Percentiles rank a stretch among this genome's conserved stretches.
Evolutionary conservation across 92 coral and sea anemone genomes (phyloP).

Genomic region (Epizoanthus ramosus): DNA sequence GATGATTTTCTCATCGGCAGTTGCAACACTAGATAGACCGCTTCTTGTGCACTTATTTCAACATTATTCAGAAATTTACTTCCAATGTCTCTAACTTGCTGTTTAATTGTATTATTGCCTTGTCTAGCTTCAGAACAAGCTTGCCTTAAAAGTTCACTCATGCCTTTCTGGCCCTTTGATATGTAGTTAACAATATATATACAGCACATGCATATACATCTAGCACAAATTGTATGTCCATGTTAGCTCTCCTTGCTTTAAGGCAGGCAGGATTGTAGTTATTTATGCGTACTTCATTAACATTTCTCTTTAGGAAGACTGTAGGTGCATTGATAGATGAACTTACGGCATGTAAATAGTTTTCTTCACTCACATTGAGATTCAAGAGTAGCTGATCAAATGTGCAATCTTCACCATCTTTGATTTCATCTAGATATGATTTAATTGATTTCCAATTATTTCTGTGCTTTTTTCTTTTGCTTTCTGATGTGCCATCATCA

Average conservation of each 20-base stretch:
- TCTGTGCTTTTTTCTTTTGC: slow-evolving; percentile 50
- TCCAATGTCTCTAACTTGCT: slow-evolving; percentile 62
- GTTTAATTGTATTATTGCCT: slow-evolving; percentile 47
- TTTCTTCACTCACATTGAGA: slow-evolving; percentile 51
- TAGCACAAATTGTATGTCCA: slow-evolving; percentile 52
- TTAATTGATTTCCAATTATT: slow-evolving; percentile 60
- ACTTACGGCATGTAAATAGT: slow-evolving; percentile 59
- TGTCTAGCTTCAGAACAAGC: slow-evolving; percentile 56
- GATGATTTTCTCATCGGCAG: slow-evolving; percentile 67
- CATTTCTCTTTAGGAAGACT: slow-evolving; percentile 43
- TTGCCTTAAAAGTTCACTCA: slow-evolving; percentile 45
- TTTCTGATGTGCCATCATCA: slow-evolving; percentile 39
- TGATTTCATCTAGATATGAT: slow-evolving; percentile 46
- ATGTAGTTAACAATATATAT: slow-evolving; percentile 42
- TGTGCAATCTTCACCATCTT: slow-evolving; percentile 53
- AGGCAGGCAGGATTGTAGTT: slow-evolving; percentile 57
- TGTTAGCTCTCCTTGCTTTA: slow-evolving; percentile 56
- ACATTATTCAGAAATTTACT: slow-evolving; percentile 69
- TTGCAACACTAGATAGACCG: slow-evolving; percentile 62
- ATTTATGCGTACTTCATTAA: slow-evolving; percentile 43
- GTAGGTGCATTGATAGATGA: slow-evolving; percentile 48
- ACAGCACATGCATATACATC: slow-evolving; percentile 63
- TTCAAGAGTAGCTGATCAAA: slow-evolving; percentile 58
- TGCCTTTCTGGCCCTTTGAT: slow-evolving; percentile 51
- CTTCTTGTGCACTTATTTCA: slow-evolving; percentile 84